These are phyloP conservation scores for Aphaenogaster rudis DNA, from an alignment of 1,140 invertebrate genomes.

Conservation along the genomic window DNA sequence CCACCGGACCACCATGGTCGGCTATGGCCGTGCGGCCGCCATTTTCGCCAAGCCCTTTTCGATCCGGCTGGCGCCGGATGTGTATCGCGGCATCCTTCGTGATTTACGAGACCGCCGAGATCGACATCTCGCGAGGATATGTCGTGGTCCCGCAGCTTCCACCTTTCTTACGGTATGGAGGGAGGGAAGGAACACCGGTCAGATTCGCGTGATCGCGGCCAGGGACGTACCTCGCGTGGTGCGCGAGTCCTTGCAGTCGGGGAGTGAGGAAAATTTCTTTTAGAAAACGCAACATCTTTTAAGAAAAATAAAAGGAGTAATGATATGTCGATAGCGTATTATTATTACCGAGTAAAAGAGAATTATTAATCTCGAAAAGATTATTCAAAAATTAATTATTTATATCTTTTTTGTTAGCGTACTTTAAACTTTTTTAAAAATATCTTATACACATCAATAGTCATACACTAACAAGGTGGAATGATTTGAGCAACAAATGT, in stretches of 20 bases:
- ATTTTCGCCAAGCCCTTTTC: conserved; percentile 59
- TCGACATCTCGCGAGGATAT: conserved; percentile 80
- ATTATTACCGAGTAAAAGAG: background rate
- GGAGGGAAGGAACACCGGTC: background rate
- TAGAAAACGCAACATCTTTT: background rate
- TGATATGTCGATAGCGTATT: background rate
- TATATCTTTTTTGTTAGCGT: background rate
- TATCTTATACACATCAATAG: background rate
- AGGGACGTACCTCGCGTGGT: conserved; percentile 39
- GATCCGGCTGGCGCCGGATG: conserved; percentile 47
- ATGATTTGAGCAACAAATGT: background rate
- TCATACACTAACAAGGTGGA: background rate
- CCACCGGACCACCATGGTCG: conserved; percentile 59
- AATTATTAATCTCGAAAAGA: background rate
- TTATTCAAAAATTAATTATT: background rate
- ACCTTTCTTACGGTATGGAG: conserved; percentile 14
- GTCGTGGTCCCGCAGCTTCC: conserved; percentile 61
- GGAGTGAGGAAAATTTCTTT: background rate
- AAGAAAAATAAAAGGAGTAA: background rate
- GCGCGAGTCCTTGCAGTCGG: background rate
- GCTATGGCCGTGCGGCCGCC: conserved; percentile 30
- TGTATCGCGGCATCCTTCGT: conserved; percentile 33
- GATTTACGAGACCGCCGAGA: conserved; percentile 70
- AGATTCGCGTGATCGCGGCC: conserved; percentile 5
- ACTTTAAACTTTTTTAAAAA: background rate